Conservation (phyloP, 2,113 vertebrate species). For the Corynorhinus townsendii region DNA sequence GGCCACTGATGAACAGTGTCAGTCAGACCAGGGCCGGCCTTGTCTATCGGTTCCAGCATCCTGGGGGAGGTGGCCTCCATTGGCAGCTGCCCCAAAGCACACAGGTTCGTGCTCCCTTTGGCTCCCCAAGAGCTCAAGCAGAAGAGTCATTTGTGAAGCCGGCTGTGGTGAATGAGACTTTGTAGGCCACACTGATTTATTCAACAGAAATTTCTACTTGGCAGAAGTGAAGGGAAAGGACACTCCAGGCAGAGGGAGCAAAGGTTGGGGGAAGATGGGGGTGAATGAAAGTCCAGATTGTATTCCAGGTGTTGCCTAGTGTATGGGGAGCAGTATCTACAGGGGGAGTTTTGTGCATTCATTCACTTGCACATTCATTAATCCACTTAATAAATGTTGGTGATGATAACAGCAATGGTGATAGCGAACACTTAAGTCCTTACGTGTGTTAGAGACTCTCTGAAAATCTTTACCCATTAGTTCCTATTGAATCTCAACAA, state of each 20-base stretch:
- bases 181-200: background rate
- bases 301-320: background rate
- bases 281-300: background rate
- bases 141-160: background rate
- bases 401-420: background rate
- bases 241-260: background rate
- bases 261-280: no score
- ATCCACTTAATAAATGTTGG: accelerated
- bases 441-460: background rate
- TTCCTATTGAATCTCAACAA: background rate
- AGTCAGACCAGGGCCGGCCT: background rate
- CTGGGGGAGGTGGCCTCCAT: background rate
- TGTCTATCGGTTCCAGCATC: background rate
- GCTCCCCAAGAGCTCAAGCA: background rate
- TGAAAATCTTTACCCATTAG: background rate
- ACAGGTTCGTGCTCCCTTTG: background rate
- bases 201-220: background rate
- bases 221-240: background rate
- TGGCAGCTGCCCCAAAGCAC: background rate
- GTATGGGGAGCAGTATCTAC: background rate
- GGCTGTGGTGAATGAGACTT: background rate
- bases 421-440: background rate
- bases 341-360: background rate
- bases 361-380: background rate
- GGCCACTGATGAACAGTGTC: background rate